These are phyloP conservation scores for Muscina levida DNA, from an alignment of 2,888 invertebrate genomes.

Conservation along the genomic window DNA sequence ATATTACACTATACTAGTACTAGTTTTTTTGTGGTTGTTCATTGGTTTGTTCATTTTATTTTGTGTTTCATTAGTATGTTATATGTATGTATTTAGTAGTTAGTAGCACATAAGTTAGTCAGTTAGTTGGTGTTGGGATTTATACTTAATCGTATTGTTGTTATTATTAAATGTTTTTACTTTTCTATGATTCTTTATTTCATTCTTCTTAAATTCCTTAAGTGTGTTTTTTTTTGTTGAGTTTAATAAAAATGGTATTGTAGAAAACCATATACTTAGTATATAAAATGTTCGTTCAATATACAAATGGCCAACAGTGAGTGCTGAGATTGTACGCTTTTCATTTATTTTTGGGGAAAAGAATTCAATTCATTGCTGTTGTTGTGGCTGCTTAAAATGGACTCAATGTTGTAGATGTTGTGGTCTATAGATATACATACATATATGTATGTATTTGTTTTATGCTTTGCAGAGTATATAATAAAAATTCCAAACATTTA, in stretches of 20 bases:
- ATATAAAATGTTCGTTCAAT: too few relatives aligned
- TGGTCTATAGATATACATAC: too few relatives aligned
- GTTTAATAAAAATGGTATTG: background rate
- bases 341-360: too few relatives aligned
- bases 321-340: too few relatives aligned
- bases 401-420: too few relatives aligned
- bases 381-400: background rate
- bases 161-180: background rate
- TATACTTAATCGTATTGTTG: background rate
- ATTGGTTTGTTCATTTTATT: too few relatives aligned
- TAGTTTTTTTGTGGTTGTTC: conserved; percentile 2
- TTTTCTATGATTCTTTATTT: too few relatives aligned
- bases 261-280: background rate
- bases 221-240: background rate
- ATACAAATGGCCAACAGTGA: too few relatives aligned
- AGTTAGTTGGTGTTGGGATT: background rate
- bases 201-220: background rate
- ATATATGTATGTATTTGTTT: background rate
- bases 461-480: background rate
- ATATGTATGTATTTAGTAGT: too few relatives aligned
- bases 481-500: conserved; percentile 15
- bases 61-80: too few relatives aligned
- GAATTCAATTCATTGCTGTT: conserved; percentile 6
- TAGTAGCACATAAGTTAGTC: background rate
- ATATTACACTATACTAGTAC: background rate